These are phyloP conservation scores for Charadrius vociferus DNA, from an alignment of 2,113 vertebrate genomes.

Conservation along the genomic window DNA sequence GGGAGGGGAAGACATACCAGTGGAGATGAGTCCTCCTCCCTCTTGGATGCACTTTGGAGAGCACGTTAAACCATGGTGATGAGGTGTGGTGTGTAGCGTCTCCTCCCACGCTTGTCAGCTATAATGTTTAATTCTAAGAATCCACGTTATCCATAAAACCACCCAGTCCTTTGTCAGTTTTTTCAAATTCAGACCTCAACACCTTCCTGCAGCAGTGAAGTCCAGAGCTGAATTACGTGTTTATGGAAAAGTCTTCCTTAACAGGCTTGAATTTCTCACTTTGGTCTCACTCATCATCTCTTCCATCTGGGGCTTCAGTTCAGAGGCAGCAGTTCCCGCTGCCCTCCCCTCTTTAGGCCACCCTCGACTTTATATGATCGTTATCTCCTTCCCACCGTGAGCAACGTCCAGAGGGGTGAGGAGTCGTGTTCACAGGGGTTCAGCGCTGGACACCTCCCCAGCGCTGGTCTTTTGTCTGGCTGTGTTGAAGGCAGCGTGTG, in stretches of 20 bases:
- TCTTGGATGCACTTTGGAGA: not conserved
- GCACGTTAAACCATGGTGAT: not conserved
- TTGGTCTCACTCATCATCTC: not conserved
- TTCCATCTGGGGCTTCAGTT: not conserved
- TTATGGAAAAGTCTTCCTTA: not conserved
- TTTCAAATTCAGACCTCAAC: not conserved
- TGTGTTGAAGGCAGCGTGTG: not conserved
- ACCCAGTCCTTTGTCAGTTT: not conserved
- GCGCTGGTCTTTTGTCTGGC: not conserved
- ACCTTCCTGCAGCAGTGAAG: not conserved
- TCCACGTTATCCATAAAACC: not conserved
- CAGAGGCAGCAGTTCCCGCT: fast-evolving
- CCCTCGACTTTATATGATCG: not conserved
- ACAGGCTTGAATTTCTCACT: not conserved
- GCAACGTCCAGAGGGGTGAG: not conserved
- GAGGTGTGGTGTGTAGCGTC: not conserved
- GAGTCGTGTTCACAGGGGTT: fast-evolving
- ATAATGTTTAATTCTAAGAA: fast-evolving
- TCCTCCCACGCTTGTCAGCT: not conserved
- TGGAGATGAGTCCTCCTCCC: not conserved
- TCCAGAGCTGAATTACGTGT: not conserved
- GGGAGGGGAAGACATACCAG: not conserved
- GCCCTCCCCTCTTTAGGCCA: not conserved
- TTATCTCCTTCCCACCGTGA: fast-evolving
- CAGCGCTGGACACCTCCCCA: not conserved